Conservation (phyloP, 2,113 vertebrate genomes). For the Corvus moneduloides region DNA sequence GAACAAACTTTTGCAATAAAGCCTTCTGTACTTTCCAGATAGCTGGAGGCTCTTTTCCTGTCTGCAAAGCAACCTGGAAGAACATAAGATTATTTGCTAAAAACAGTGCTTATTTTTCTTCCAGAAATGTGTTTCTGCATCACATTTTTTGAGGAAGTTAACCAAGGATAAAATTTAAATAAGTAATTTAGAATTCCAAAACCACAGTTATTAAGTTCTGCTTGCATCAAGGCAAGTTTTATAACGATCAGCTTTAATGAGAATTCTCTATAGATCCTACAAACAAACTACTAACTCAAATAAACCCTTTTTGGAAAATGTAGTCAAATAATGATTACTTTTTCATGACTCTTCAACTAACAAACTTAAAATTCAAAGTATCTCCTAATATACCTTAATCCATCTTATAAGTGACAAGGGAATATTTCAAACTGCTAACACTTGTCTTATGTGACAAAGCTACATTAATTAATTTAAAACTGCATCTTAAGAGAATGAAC, state of each 20-base stretch:
- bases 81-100: background rate
- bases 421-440: background rate
- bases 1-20: slow-evolving; percentile 97
- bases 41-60: slow-evolving; percentile 92
- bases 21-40: slow-evolving; percentile 99
- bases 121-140: background rate
- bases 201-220: background rate
- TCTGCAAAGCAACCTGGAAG: slow-evolving; percentile 85
- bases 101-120: background rate
- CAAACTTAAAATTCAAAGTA: background rate
- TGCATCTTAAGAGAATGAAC: background rate
- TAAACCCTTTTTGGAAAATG: background rate
- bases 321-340: background rate
- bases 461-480: background rate
- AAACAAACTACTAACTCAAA: background rate
- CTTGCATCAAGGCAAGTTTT: background rate
- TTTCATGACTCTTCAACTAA: background rate
- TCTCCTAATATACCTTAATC: background rate
- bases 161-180: background rate
- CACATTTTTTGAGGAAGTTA: background rate
- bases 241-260: background rate
- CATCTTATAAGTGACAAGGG: background rate
- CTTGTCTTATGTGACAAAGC: background rate
- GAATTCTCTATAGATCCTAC: background rate
- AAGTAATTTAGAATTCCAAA: background rate